Evolutionary conservation across 2,888 invertebrate species (phyloP), one percentile per base, ranked within the genome.

Genomic region (Cyclophora albipunctata): DNA sequence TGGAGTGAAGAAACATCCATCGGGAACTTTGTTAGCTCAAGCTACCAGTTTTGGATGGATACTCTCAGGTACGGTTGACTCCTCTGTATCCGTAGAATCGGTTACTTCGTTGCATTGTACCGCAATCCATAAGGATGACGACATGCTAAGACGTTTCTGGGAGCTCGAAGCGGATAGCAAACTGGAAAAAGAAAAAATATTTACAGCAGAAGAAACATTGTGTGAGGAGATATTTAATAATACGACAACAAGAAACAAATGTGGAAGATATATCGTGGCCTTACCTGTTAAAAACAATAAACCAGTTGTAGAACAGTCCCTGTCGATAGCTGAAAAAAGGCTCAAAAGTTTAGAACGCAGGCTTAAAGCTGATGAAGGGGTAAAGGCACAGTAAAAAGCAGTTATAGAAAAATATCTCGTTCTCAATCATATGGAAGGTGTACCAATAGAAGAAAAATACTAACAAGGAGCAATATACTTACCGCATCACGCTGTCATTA

Each of bases 11-110:
- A 58, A 52, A 37, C 43, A 50, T 45, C 53, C 53, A 3, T n/a
- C 35, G 4, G 60, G 61, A 2, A 48, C 49, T 3, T 42, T 49
- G n/a, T 41, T 58, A 7, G 64, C 62, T 3, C 66, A 68, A 50
- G 46, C 54, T 4, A 63, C 66, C 1, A 47, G 4, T 2, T 50
- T 66, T 2, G 64, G 64, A 0, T 67, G 66, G 66, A 57, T 66
- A 33, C 5, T 66, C 3, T 64, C 62, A 0, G 68, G 61, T 1
- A 45, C 37, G n/a, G 37, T 7, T 6, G n/a, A 42, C 20, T 20
- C 20, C 20, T 20, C 20, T 20, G 20, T 20, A 20, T 20, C 20
- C 20, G 20, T 20, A 20, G 20, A 20, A 20, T 20, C 20, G 2
- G 20, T 20, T 20, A 20, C 20, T 7, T 41, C 41, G 3, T n/a